A percentile compares a stretch with the other conserved stretches of the same genome.
These are phyloP conservation scores for Isichthys henryi DNA, from an alignment of 2,113 vertebrate genomes.

Conservation along the genomic window DNA sequence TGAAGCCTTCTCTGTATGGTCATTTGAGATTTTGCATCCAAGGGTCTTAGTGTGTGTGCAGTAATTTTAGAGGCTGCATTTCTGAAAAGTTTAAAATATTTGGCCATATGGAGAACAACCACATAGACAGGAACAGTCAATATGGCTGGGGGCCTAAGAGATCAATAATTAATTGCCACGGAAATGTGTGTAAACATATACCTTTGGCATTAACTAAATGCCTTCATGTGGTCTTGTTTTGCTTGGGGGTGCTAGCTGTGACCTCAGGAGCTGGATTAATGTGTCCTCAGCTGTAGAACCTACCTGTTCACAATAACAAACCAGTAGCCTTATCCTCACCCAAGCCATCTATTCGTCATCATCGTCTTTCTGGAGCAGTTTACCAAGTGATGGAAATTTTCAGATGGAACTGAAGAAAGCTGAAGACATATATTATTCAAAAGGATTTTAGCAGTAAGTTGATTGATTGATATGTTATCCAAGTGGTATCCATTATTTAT, in stretches of 20 bases:
- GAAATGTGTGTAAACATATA: not conserved
- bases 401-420: not conserved
- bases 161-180: not conserved
- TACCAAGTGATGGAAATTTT: not conserved
- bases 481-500: not conserved
- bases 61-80: not conserved
- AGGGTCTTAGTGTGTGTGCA: not conserved
- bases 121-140: not conserved
- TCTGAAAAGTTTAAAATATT: not conserved
- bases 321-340: not conserved
- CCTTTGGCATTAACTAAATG: not conserved
- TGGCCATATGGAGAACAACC: not conserved
- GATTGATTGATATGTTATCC: not conserved
- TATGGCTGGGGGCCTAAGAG: not conserved
- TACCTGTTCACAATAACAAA: not conserved
- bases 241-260: not conserved
- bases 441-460: not conserved
- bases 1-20: not conserved
- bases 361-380: not conserved
- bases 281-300: not conserved
- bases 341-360: not conserved
- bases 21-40: not conserved
- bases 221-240: not conserved
- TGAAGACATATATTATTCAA: not conserved
- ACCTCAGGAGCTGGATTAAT: not conserved